These are phyloP conservation scores for Ciconia boyciana DNA, from an alignment of 2,113 vertebrate genomes.

Conservation along the genomic window DNA sequence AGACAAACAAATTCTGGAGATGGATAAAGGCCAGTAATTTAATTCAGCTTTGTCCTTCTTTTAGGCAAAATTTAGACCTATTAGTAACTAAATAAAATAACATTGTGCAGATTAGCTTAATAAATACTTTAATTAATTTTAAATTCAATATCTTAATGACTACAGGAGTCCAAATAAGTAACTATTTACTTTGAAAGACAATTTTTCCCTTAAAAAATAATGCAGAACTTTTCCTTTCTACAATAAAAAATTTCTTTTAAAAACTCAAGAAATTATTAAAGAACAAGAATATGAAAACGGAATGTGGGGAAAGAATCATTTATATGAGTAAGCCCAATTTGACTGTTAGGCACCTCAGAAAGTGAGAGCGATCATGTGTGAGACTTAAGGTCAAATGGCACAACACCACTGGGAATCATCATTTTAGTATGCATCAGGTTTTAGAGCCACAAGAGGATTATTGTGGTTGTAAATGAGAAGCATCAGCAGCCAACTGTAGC, in stretches of 20 bases:
- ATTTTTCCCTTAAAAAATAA: not conserved
- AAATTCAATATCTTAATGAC: not conserved
- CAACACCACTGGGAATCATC: not conserved
- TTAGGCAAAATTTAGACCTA: not conserved
- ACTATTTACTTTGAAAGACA: not conserved
- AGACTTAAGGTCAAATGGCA: not conserved
- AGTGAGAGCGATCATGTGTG: not conserved
- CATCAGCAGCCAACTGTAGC: not conserved
- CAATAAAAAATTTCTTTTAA: not conserved
- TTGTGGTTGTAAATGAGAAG: not conserved
- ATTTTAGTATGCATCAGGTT: not conserved
- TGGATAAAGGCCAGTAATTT: not conserved
- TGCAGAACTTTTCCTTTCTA: too few relatives aligned
- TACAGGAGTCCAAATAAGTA: not conserved
- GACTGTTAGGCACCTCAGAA: not conserved
- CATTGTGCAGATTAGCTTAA: not conserved
- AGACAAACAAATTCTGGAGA: not conserved
- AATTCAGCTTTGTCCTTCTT: not conserved
- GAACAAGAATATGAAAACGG: not conserved
- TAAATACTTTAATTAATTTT: not conserved
- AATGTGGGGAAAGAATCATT: not conserved
- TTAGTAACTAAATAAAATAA: not conserved
- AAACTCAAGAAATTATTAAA: not conserved
- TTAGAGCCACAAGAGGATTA: not conserved
- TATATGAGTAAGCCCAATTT: not conserved